Evolutionary conservation across 1,140 invertebrate species (phyloP).

Genomic region (Centruroides vittatus): DNA sequence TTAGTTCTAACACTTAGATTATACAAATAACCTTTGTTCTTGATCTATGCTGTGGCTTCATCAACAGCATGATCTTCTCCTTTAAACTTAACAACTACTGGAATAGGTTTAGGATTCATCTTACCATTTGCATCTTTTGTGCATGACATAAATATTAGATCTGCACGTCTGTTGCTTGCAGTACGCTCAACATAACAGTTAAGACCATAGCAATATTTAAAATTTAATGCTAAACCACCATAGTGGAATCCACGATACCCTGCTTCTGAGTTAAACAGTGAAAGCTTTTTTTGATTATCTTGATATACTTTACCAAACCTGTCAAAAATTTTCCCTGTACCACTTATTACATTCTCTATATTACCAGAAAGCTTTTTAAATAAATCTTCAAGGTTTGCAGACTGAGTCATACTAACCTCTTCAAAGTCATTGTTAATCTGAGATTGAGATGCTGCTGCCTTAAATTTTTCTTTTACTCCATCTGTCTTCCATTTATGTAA

Average conservation of each 20-base stretch:
- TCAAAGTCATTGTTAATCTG: too few relatives aligned
- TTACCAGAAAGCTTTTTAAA: too few relatives aligned
- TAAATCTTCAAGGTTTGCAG: too few relatives aligned
- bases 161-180: conserved; percentile 5
- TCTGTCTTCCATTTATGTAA: too few relatives aligned
- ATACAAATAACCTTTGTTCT: not conserved
- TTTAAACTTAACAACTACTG: too few relatives aligned
- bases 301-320: not conserved
- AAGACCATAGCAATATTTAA: conserved; percentile 6
- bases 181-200: conserved; percentile 3
- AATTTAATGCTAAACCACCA: conserved; percentile 6
- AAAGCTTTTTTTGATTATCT: not conserved
- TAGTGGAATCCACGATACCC: conserved; percentile 3
- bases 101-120: not conserved
- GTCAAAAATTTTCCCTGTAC: not conserved
- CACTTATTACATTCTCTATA: not conserved
- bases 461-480: too few relatives aligned
- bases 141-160: conserved; percentile 4
- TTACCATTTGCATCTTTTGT: not conserved
- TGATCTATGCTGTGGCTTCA: not conserved
- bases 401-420: too few relatives aligned
- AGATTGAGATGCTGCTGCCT: too few relatives aligned
- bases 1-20: not conserved
- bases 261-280: conserved; percentile 3
- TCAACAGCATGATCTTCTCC: not conserved